Evolutionary conservation across 2,113 vertebrate species (phyloP).

Genomic region (Osmerus mordax): DNA sequence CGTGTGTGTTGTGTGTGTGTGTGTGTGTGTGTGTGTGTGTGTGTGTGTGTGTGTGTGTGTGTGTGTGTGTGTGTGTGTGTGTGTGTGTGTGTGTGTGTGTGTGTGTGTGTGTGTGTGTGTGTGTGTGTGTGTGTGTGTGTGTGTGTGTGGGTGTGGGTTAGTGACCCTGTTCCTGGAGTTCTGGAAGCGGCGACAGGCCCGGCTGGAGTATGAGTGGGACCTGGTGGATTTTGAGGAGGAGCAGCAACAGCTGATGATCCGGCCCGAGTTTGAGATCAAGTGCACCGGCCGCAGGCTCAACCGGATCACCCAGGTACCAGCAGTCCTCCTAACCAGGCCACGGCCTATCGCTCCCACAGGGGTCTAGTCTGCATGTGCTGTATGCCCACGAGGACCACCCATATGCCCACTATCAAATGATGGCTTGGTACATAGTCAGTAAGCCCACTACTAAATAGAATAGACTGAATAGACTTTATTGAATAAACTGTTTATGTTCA

Average conservation of each 20-base stretch:
- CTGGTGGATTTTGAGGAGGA: slow-evolving; percentile 96
- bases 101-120: too few species aligned
- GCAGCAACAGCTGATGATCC: slow-evolving; percentile 90
- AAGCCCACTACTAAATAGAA: too few species aligned
- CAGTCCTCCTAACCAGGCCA: too few species aligned
- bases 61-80: not conserved
- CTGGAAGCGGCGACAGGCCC: slow-evolving; percentile 92
- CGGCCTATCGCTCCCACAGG: too few species aligned
- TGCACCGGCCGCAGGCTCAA: slow-evolving; percentile 82
- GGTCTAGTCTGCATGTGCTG: too few species aligned
- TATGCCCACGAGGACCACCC: too few species aligned
- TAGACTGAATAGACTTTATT: too few species aligned
- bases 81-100: not conserved
- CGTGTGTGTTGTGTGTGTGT: not conserved
- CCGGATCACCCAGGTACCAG: slow-evolving; percentile 71
- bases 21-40: not conserved
- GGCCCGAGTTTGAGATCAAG: slow-evolving; percentile 92
- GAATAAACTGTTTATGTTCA: too few species aligned
- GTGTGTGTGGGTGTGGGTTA: slow-evolving; percentile 34
- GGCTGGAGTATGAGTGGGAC: slow-evolving; percentile 93
- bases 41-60: not conserved
- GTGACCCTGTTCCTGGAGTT: slow-evolving; percentile 96
- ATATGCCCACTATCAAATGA: too few species aligned
- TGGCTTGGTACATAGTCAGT: too few species aligned
- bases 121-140: not conserved